Evolutionary conservation across 92 coral and sea anemone genomes (phyloP).

Genomic region (Blastomussa wellsi): DNA sequence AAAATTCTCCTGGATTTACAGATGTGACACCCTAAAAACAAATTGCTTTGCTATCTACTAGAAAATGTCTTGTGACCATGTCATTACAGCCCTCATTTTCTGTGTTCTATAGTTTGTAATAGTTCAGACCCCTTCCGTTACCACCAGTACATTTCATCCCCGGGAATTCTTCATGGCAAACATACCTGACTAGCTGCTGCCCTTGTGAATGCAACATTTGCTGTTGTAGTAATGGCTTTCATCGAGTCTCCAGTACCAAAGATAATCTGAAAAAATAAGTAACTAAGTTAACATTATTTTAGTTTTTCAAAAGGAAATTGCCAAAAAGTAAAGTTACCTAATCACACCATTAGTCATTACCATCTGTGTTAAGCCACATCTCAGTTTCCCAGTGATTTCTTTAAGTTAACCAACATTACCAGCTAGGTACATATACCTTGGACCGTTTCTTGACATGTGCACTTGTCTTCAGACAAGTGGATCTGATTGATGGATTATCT

Average conservation of each 20-base stretch:
- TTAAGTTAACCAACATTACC: background rate
- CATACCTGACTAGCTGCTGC: conserved; percentile 90
- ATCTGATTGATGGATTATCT: conserved; percentile 80
- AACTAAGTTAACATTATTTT: background rate
- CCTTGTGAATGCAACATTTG: conserved; percentile 88
- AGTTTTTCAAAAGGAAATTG: background rate
- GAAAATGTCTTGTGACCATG: no score
- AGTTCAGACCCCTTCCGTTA: no score
- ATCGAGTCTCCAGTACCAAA: conserved; percentile 95
- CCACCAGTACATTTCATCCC: no score
- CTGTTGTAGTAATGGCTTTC: conserved; percentile 84
- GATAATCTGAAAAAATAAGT: conserved; percentile 50
- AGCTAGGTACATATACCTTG: conserved; percentile 48
- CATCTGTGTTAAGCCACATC: no score
- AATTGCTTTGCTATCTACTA: no score
- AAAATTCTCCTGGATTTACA: no score
- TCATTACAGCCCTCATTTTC: no score
- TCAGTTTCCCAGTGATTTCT: background rate
- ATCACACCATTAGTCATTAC: background rate
- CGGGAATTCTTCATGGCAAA: background rate
- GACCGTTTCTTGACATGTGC: conserved; percentile 77
- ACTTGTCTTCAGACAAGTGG: conserved; percentile 60
- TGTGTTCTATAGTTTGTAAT: no score
- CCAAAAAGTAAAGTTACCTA: background rate
- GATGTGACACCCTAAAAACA: no score